These are phyloP conservation scores for Troglohyphantes excavatus DNA, from an alignment of 2,888 invertebrate genomes.

Conservation along the genomic window DNA sequence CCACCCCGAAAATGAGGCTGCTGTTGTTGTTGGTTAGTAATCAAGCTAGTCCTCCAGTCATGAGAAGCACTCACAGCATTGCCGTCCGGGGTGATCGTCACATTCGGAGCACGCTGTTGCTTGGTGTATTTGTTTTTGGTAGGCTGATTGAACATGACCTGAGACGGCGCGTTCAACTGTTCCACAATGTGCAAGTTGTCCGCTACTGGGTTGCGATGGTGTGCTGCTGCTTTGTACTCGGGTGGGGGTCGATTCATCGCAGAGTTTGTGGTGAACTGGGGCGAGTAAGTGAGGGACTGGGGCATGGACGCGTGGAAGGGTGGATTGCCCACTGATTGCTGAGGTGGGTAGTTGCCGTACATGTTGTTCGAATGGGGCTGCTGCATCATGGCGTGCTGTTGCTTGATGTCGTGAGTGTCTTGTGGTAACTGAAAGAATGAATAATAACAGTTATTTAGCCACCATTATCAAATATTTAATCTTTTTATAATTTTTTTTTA, in stretches of 20 bases:
- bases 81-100: slow-evolving; percentile 85
- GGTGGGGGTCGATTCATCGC: slow-evolving; percentile 59
- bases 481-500: too few relatives aligned
- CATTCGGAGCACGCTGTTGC: slow-evolving; percentile 86
- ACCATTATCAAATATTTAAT: too few relatives aligned
- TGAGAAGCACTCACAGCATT: slow-evolving; percentile 83
- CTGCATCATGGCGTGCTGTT: slow-evolving; percentile 18
- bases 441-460: neutral
- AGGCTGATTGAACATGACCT: slow-evolving; percentile 35
- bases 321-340: slow-evolving; percentile 44
- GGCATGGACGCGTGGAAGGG: slow-evolving; percentile 59
- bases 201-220: slow-evolving; percentile 28
- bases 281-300: slow-evolving; percentile 45
- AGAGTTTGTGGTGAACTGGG: slow-evolving; percentile 38
- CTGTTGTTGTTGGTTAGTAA: slow-evolving; percentile 84
- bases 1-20: slow-evolving; percentile 83
- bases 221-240: slow-evolving; percentile 61
- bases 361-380: slow-evolving; percentile 18
- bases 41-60: slow-evolving; percentile 85
- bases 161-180: slow-evolving; percentile 40
- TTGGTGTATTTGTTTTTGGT: slow-evolving; percentile 43
- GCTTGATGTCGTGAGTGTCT: slow-evolving; percentile 32
- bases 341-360: slow-evolving; percentile 33
- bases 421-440: slow-evolving; percentile 32
- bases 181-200: slow-evolving; percentile 55